Evolutionary conservation across 2,797 vertebrate genomes (phyloP), one percentile per base, ranked within the genome.

Genomic region (Argentina silus): DNA sequence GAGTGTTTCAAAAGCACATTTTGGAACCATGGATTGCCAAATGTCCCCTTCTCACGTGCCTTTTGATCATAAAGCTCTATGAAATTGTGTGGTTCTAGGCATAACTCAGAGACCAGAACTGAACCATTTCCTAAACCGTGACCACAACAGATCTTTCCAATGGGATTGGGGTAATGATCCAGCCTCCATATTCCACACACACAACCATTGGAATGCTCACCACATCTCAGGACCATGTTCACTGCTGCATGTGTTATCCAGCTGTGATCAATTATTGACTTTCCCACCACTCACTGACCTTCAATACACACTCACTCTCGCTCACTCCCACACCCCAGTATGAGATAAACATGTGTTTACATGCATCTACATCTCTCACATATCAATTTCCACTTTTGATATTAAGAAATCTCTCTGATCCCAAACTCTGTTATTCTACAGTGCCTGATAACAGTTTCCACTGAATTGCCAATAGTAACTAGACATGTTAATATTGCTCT

Each of bases 191-290:
- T 90, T 92, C 91, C 90, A 90, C 90, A 44, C 23, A 66, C 76
- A 78, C 67, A 76, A 86, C 82, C 76, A 77, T 87, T 60, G 91
- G 93, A 93, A 93, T 93, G 91, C 86, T 90, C 80, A 85, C 92
- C 92, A 89, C 92, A 93, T 91, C 90, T 86, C 89, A 84, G 80
- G 83, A 81, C 82, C 80, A 60, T 78, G 82, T 83, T 93, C 86
- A 81, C 82, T 85, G 86, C 85, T 88, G 87, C 92, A 93, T 93
- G 91, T 93, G 91, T 87, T 89, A 83, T 87, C 90, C 92, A 93
- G 90, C 93, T 93, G 93, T 67, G 88, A 81, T 78, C 9, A 14
- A 88, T 87, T 81, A 86, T 87, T 85, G 85, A 84, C 84, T 89
- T 86, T 86, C 86, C 84, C 89, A 82, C 73, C 65, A 19, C 70